Evolutionary conservation across 2,113 vertebrate genomes (phyloP).

Genomic region (Ptychochromis oligacanthus): DNA sequence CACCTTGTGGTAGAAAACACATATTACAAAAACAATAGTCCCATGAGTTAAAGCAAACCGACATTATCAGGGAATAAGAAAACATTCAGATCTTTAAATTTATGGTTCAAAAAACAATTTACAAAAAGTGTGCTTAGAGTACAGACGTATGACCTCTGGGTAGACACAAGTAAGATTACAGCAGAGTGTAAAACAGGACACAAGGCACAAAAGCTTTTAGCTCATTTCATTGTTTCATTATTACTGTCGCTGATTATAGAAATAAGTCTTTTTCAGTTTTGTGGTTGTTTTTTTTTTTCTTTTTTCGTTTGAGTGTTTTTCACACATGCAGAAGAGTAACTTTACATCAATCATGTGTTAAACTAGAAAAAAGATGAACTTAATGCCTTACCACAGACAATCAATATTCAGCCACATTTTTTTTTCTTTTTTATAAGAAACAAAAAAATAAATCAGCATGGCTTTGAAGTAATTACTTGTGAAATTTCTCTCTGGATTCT

Average conservation of each 20-base stretch:
- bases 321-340: neutral
- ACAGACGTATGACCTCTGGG: neutral
- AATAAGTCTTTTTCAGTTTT: neutral
- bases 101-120: neutral
- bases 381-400: neutral
- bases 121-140: conserved; percentile 11
- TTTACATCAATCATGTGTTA: neutral
- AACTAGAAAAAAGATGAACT: neutral
- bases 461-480: conserved; percentile 89
- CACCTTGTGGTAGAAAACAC: conserved; percentile 38
- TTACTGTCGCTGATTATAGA: neutral
- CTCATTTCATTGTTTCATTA: neutral
- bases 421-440: neutral
- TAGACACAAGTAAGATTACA: neutral
- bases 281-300: neutral
- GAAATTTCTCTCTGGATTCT: conserved; percentile 94
- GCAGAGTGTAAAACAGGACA: neutral
- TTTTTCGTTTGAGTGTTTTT: neutral
- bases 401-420: neutral
- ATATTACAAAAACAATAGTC: conserved; percentile 8
- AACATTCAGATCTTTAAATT: neutral
- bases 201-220: conserved; percentile 16
- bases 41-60: neutral
- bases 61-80: neutral
- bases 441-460: conserved; percentile 32